Conservation (phyloP, 2,113 vertebrate genomes). For the Puffinus mauretanicus region DNA sequence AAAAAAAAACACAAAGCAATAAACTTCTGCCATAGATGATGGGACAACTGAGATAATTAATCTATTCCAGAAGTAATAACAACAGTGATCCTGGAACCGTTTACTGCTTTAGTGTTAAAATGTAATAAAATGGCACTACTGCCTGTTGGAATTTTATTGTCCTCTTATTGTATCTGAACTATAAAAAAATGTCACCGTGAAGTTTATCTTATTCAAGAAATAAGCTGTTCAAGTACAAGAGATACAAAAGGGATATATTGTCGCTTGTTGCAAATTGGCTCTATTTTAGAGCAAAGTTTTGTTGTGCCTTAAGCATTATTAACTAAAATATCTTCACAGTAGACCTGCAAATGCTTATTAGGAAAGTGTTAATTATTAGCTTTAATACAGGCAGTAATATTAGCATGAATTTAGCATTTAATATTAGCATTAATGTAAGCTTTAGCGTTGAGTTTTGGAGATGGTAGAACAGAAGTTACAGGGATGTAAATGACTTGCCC, state of each 20-base stretch:
- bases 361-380: not conserved
- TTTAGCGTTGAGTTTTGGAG: not conserved
- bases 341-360: not conserved
- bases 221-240: not conserved
- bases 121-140: conserved; percentile 27
- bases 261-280: not conserved
- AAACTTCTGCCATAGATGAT: conserved; percentile 11
- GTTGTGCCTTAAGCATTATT: not conserved
- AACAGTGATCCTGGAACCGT: conserved; percentile 2
- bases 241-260: not conserved
- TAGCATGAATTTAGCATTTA: not conserved
- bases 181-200: not conserved
- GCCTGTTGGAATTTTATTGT: conserved; percentile 61
- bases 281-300: not conserved
- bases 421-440: not conserved
- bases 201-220: conserved; percentile 49
- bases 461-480: not conserved
- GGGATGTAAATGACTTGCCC: not conserved
- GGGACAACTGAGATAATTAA: conserved; percentile 49
- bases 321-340: not conserved
- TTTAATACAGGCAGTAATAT: not conserved
- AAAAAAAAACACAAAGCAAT: not conserved
- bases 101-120: conserved; percentile 50
- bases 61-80: conserved; percentile 55
- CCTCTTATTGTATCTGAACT: not conserved